These are phyloP conservation scores for Panonychus citri DNA, from an alignment of 1,140 invertebrate genomes.

Conservation along the genomic window DNA sequence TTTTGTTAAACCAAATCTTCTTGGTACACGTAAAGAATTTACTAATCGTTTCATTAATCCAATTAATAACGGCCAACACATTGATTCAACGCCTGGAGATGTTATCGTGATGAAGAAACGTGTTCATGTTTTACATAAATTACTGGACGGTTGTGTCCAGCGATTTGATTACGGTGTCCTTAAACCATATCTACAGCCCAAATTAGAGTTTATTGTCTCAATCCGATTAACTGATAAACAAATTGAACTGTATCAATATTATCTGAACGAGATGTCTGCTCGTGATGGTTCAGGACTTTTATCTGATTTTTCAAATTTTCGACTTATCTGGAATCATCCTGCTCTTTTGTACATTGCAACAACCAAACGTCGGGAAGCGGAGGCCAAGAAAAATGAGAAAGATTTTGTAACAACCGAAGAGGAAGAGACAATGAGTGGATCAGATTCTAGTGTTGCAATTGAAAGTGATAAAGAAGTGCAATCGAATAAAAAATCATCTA, in stretches of 20 bases:
- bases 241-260: slow-evolving; percentile 35
- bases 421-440: background rate
- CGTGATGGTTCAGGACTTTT: slow-evolving; percentile 46
- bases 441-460: background rate
- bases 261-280: slow-evolving; percentile 1
- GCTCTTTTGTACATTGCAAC: slow-evolving; percentile 42
- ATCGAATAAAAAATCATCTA: background rate
- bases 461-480: background rate
- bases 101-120: slow-evolving; percentile 50
- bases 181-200: slow-evolving; percentile 61
- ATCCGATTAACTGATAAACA: slow-evolving; percentile 67
- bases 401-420: background rate
- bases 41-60: slow-evolving; percentile 49
- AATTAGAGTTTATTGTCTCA: slow-evolving; percentile 73
- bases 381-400: background rate
- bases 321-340: slow-evolving; percentile 99
- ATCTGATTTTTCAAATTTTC: slow-evolving; percentile 68
- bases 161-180: slow-evolving; percentile 65
- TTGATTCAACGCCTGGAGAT: slow-evolving; percentile 35
- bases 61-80: slow-evolving; percentile 9
- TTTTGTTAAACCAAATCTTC: slow-evolving; percentile 70
- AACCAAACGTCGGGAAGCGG: background rate
- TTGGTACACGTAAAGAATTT: slow-evolving; percentile 75
- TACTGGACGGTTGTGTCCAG: slow-evolving; percentile 77
- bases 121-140: slow-evolving; percentile 64